phyloP scores from a whole-genome alignment of 2,797 vertebrate species.

The Limnodromus scolopaceus region DNA sequence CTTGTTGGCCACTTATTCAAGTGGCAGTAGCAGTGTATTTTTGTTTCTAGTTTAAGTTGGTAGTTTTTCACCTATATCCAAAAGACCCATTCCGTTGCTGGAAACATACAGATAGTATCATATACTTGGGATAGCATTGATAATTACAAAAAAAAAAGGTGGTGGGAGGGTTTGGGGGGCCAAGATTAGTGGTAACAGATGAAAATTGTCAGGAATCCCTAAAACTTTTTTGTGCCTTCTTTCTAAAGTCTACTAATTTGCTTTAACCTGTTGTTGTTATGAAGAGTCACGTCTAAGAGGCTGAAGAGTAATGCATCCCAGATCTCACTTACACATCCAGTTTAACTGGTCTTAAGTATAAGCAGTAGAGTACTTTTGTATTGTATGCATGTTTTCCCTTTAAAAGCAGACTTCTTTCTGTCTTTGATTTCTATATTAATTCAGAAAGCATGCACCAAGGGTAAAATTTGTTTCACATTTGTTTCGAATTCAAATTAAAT shows the following conservation, averaged over 20 bases:
- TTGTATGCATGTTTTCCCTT: not conserved
- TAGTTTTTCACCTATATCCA: not conserved
- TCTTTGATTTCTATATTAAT: slow-evolving; percentile 47
- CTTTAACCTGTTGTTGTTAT: not conserved
- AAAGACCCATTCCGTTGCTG: not conserved
- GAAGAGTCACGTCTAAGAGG: not conserved
- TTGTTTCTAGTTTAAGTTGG: too few species aligned
- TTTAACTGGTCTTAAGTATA: not conserved
- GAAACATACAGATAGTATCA: not conserved
- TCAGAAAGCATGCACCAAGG: not conserved
- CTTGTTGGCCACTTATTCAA: not conserved
- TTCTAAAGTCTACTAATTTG: not conserved
- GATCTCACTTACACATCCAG: not conserved
- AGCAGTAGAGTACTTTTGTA: not conserved
- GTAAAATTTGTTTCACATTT: slow-evolving; percentile 48
- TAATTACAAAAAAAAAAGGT: not conserved
- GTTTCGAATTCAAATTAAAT: slow-evolving; percentile 39
- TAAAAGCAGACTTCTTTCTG: slow-evolving; percentile 8
- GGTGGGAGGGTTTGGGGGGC: fast-evolving
- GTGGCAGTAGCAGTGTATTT: not conserved
- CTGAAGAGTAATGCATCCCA: not conserved
- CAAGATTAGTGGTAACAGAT: not conserved
- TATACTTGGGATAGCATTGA: not conserved
- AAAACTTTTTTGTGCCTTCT: not conserved
- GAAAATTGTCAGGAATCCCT: not conserved